A percentile compares a stretch with the other conserved stretches of the same genome.
These are phyloP conservation scores for Ginglymostoma cirratum DNA, from an alignment of 2,113 vertebrate genomes.

Conservation along the genomic window DNA sequence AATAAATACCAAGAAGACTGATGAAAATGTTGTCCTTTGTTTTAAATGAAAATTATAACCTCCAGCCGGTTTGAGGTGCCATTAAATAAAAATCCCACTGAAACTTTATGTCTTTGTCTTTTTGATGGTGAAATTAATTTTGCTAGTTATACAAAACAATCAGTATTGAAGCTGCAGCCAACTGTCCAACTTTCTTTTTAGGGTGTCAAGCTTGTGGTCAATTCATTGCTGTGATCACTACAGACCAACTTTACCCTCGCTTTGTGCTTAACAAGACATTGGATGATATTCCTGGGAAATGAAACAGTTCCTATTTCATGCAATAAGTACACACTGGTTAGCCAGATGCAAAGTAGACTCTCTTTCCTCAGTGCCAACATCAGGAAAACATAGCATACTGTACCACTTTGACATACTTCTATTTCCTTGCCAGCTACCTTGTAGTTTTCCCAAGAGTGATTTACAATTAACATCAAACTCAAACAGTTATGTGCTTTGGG, in stretches of 20 bases:
- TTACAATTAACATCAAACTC: background rate
- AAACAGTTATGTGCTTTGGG: background rate
- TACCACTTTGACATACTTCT: background rate
- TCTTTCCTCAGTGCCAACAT: background rate
- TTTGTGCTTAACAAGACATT: background rate
- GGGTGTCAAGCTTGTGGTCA: background rate
- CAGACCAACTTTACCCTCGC: background rate
- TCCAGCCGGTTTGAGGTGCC: background rate
- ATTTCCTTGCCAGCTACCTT: background rate
- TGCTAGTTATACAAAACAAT: background rate
- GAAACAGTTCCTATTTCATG: background rate
- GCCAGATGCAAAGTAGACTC: background rate
- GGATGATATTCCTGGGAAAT: background rate
- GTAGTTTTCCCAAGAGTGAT: background rate
- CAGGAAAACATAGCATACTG: background rate
- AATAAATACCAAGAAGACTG: background rate
- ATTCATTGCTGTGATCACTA: background rate
- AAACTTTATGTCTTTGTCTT: background rate
- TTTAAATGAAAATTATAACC: background rate
- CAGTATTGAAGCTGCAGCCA: background rate
- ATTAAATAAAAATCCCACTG: background rate
- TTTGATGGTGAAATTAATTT: background rate
- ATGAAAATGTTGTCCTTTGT: background rate
- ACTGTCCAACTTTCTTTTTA: background rate
- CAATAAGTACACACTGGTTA: background rate